Conservation (phyloP, 2,797 vertebrate genomes). For the Tolypeutes matacus region DNA sequence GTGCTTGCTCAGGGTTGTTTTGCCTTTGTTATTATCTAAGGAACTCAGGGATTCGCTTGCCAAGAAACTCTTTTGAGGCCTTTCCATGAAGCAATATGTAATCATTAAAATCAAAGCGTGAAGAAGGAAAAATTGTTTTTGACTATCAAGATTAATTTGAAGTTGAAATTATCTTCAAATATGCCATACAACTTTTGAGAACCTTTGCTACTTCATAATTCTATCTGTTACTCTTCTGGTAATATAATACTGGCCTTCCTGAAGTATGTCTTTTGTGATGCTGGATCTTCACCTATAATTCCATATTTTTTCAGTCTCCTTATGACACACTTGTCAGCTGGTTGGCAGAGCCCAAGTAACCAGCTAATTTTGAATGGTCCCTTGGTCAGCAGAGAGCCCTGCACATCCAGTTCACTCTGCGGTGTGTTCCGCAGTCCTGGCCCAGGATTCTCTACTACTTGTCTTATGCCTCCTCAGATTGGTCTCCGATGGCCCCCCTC, state of each 20-base stretch:
- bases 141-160: constrained; percentile 5
- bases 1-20: background rate
- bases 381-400: background rate
- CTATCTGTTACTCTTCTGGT: background rate
- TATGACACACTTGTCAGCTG: background rate
- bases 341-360: background rate
- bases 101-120: constrained; percentile 50
- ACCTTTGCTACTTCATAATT: background rate
- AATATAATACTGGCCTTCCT: background rate
- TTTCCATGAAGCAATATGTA: constrained; percentile 26
- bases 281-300: background rate
- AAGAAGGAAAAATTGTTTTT: constrained; percentile 12
- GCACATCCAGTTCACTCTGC: background rate
- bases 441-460: background rate
- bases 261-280: background rate
- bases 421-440: background rate
- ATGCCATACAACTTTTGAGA: constrained; percentile 42
- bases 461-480: background rate
- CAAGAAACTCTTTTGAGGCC: background rate
- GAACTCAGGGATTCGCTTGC: background rate
- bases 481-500: rapidly evolving
- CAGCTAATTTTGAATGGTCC: background rate
- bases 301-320: background rate
- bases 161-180: constrained; percentile 51
- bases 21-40: constrained; percentile 45